Conservation (phyloP, 2,797 vertebrate genomes). For the Argyrosomus regius region DNA sequence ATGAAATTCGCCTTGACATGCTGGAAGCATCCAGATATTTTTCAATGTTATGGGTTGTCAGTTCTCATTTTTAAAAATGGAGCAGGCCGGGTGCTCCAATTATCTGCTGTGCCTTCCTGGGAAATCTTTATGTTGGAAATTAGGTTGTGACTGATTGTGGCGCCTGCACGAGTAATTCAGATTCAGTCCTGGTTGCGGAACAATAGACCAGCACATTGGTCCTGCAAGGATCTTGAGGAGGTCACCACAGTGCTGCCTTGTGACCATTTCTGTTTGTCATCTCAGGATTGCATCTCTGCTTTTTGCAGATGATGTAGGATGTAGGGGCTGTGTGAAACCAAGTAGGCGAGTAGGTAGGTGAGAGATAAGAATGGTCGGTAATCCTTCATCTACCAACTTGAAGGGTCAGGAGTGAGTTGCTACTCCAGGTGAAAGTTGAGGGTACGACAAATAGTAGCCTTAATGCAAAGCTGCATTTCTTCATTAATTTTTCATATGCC, state of each 20-base stretch:
- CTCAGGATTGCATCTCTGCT: background rate
- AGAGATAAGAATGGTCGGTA: background rate
- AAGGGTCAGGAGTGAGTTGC: background rate
- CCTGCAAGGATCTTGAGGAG: too few relatives aligned
- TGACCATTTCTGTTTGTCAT: background rate
- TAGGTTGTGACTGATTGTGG: background rate
- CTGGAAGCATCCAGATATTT: constrained; percentile 4
- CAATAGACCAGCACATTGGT: background rate
- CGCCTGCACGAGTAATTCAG: background rate
- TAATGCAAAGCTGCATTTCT: background rate
- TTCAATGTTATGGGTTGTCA: background rate
- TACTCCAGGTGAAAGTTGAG: background rate
- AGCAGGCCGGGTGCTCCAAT: background rate
- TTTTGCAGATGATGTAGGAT: constrained; percentile 3
- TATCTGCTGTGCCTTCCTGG: background rate
- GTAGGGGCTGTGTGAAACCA: background rate
- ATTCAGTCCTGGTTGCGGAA: background rate
- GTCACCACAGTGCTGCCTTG: background rate
- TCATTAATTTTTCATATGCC: background rate
- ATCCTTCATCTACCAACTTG: background rate
- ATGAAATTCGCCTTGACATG: background rate
- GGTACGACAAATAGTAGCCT: background rate
- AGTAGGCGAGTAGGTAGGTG: background rate
- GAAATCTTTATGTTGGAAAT: background rate
- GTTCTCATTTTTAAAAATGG: background rate